Evolutionary conservation across 2,797 vertebrate genomes (phyloP), one percentile per base, ranked within the genome.

Genomic region (Champsocephalus gunnari): DNA sequence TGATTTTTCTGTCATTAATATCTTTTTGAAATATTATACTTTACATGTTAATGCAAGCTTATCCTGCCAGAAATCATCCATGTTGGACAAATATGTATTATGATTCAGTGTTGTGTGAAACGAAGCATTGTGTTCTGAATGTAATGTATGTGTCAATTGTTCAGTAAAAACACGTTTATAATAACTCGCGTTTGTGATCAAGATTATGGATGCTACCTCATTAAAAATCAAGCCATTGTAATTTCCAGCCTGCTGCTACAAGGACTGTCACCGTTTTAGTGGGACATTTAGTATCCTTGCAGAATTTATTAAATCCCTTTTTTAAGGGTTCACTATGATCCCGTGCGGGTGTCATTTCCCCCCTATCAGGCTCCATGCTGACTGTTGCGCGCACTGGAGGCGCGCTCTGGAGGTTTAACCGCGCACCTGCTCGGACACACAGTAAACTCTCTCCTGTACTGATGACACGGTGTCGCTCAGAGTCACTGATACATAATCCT

Each of bases 361-460:
- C 77, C 80, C 74, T 48, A 58, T 67, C 68, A 57, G 70, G 41
- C 53, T 68, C 55, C 70, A 43, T 7, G 59, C 61, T 41, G 75
- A 44, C 63, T 44, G 68, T 54, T 69, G 64, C 57, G 61, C 79
- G 77, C 67, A n/a, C 66, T 17, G 21, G 24, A 28, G 71, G 64
- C 57, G 61, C 79, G 77, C 67, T 16, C 66, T 17, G 21, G 65
- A 59, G 77, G 68, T 59, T 63, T 13, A 32, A 28, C 24, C 24
- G 24, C 24, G 24, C 88, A 93, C 92, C 93, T 92, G 55, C 77
- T 78, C 58, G 77, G 87, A 84, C 73, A 64, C 79, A 61, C 75
- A 47, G 73, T 64, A 9, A 34, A 19, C 54, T 66, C 63, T 48
- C 44, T 73, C 66, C 47, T 48, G 56, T 47, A 45, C 49, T 48